A percentile compares a stretch with the other conserved stretches of the same genome.
Evolutionary conservation across 2,797 vertebrate genomes (phyloP).

Genomic region (Argyrosomus regius): DNA sequence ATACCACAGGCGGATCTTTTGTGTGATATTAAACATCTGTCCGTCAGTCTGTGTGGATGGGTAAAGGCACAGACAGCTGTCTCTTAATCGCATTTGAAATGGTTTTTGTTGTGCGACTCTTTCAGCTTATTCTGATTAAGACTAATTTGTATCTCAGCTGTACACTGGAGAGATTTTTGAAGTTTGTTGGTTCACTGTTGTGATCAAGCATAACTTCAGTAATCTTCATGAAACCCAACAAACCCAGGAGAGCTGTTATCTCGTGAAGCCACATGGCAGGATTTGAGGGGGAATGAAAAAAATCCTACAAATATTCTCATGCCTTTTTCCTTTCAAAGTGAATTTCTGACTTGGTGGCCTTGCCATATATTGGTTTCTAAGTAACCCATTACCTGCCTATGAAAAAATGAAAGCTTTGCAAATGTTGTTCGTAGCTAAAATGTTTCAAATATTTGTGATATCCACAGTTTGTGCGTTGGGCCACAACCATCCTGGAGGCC

Average conservation of each 20-base stretch:
- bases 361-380: constrained; percentile 9
- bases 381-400: constrained; percentile 32
- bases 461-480: constrained; percentile 16
- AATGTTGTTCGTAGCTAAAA: constrained; percentile 20
- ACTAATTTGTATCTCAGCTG: not conserved
- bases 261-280: constrained; percentile 31
- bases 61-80: not conserved
- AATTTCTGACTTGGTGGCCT: constrained; percentile 35
- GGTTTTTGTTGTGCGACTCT: not conserved
- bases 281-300: constrained; percentile 24
- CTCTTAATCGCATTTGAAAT: not conserved
- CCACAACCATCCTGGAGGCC: constrained; percentile 20
- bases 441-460: constrained; percentile 21
- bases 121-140: constrained; percentile 9
- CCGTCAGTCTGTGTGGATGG: not conserved
- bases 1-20: not conserved
- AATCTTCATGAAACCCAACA: constrained; percentile 30
- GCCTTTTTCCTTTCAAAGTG: constrained; percentile 20
- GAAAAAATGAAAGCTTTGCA: constrained; percentile 27
- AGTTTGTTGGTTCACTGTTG: constrained; percentile 2
- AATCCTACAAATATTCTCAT: constrained; percentile 13
- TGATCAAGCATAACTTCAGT: constrained; percentile 21
- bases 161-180: not conserved
- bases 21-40: not conserved
- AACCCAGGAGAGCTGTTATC: constrained; percentile 47